Percentiles rank a stretch among this genome's conserved stretches.
phyloP scores from a whole-genome alignment of 2,797 vertebrate species.

The Micropoecilia bifurca region DNA sequence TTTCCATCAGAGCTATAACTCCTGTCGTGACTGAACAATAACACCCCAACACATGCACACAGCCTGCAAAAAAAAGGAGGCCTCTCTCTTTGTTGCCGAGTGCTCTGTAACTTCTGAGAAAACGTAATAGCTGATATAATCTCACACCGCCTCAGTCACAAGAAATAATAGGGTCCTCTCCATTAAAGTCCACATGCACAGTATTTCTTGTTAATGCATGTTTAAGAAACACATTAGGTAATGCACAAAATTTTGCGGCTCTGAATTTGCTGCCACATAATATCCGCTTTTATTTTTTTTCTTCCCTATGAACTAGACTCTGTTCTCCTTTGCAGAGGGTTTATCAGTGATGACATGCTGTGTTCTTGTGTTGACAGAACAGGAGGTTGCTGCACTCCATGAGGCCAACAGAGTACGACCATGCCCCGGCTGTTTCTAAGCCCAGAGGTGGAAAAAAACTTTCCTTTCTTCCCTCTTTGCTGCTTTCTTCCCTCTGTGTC shows the following conservation, averaged over 20 bases:
- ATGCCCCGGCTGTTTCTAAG: conserved; percentile 32
- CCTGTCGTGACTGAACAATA: conserved; percentile 33
- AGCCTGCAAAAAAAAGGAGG: conserved; percentile 45
- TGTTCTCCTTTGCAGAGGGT: conserved; percentile 50
- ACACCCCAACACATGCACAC: conserved; percentile 42
- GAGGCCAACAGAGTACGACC: conserved; percentile 44
- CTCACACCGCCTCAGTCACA: conserved; percentile 50
- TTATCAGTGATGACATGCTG: conserved; percentile 69
- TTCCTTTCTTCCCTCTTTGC: conserved; percentile 45
- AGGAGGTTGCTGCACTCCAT: conserved; percentile 53
- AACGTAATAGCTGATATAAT: conserved; percentile 80
- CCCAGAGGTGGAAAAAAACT: conserved; percentile 35
- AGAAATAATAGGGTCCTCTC: conserved; percentile 71
- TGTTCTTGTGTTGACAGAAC: conserved; percentile 57
- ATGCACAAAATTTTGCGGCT: conserved; percentile 48
- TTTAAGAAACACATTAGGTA: conserved; percentile 65
- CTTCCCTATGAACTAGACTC: conserved; percentile 44
- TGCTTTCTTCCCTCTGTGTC: conserved; percentile 44
- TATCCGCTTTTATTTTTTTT: conserved; percentile 48
- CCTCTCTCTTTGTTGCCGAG: conserved; percentile 51
- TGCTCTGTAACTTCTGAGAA: conserved; percentile 69
- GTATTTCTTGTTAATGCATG: conserved; percentile 63
- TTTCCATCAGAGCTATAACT: conserved; percentile 42
- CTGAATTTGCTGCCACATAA: conserved; percentile 54
- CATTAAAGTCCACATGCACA: conserved; percentile 68